Conservation (phyloP, 1,140 invertebrate genomes). For the Apis florea region DNA sequence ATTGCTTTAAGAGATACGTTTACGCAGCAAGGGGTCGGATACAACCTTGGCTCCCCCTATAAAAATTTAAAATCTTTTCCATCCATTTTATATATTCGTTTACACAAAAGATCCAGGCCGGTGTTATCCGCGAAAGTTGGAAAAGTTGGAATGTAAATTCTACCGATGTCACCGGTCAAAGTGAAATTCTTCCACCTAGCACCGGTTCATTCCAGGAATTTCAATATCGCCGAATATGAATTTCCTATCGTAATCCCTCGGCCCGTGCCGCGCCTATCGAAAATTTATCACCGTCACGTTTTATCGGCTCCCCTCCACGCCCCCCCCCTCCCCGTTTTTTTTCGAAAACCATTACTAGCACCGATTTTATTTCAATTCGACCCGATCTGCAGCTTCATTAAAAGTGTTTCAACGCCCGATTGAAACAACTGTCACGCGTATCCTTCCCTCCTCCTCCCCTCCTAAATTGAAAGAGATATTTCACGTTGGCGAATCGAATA, state of each 20-base stretch:
- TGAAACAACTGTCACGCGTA: background rate
- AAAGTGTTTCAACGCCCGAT: background rate
- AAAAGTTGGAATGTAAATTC: background rate
- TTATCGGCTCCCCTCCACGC: background rate
- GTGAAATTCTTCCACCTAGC: background rate
- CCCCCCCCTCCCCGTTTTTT: background rate
- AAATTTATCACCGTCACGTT: constrained; percentile 15
- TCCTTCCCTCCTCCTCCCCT: too few relatives aligned
- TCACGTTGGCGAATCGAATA: too few relatives aligned
- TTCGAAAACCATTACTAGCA: constrained; percentile 4
- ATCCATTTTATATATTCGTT: background rate
- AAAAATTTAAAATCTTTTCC: too few relatives aligned
- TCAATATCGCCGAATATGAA: background rate
- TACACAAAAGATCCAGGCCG: background rate
- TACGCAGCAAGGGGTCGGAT: too few relatives aligned
- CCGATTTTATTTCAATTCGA: constrained; percentile 13
- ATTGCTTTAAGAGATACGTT: background rate
- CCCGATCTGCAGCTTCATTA: background rate
- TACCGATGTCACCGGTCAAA: background rate
- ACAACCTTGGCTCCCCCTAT: too few relatives aligned
- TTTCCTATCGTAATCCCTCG: background rate
- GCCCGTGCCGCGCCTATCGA: background rate
- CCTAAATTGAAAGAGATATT: too few relatives aligned
- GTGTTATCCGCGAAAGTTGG: too few relatives aligned
- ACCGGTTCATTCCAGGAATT: background rate